Percentiles rank a stretch among this genome's conserved stretches.
phyloP scores from a whole-genome alignment of 2,888 invertebrate species.

The Dendrolimus pini region DNA sequence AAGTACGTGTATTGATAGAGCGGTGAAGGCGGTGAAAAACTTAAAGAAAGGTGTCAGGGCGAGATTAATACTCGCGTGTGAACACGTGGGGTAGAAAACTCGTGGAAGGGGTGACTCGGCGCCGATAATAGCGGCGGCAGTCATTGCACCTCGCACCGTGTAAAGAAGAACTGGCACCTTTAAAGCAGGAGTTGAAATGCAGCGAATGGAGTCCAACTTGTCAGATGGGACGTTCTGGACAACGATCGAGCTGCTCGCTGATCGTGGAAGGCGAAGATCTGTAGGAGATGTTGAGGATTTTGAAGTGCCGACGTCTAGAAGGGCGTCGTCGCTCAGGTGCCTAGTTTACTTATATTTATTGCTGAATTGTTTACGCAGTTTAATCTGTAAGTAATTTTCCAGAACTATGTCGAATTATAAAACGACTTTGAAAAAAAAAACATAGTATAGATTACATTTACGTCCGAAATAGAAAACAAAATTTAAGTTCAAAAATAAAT shows the following conservation, averaged over 20 bases:
- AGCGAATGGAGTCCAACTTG: constrained; percentile 56
- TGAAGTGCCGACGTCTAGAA: constrained; percentile 32
- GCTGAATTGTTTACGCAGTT: background rate
- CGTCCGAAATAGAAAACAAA: too few relatives aligned
- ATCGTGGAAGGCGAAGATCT: constrained; percentile 64
- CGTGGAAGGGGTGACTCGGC: constrained; percentile 23
- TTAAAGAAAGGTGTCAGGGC: constrained; percentile 45
- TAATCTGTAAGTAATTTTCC: too few relatives aligned
- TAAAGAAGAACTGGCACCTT: constrained; percentile 48
- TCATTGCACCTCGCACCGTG: constrained; percentile 67
- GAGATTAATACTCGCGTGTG: constrained; percentile 71
- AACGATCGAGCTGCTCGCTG: constrained; percentile 78
- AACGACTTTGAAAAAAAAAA: too few relatives aligned
- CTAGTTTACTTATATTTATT: constrained; percentile 13
- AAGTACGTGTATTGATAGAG: constrained; percentile 32
- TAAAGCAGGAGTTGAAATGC: constrained; percentile 38
- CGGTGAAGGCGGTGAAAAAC: constrained; percentile 39
- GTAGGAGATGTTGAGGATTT: constrained; percentile 59
- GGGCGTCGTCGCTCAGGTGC: constrained; percentile 58
- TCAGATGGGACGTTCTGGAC: constrained; percentile 78
- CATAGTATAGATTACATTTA: too few relatives aligned
- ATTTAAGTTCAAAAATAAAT: too few relatives aligned
- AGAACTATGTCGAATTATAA: too few relatives aligned
- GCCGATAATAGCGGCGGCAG: constrained; percentile 43
- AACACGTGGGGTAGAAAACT: constrained; percentile 47